Evolutionary conservation across 2,113 vertebrate genomes (phyloP).

Genomic region (Seriola dumerili): DNA sequence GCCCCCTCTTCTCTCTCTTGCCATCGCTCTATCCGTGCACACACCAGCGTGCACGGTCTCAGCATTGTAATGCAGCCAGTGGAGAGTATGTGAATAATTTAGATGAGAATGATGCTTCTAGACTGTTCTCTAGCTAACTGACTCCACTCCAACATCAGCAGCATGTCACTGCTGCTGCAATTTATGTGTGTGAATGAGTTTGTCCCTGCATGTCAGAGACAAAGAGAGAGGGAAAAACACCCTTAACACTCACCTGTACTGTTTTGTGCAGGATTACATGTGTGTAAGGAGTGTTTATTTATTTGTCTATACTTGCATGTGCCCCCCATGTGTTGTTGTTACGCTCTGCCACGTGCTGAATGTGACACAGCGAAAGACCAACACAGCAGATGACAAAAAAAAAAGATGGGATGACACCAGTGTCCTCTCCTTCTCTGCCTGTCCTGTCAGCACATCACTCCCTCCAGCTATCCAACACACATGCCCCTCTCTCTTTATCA

Average conservation of each 20-base stretch:
- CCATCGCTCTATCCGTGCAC: constrained; percentile 18
- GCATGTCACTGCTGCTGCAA: constrained; percentile 28
- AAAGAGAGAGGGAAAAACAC: too few species aligned
- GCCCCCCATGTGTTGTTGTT: not conserved
- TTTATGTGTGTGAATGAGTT: constrained; percentile 2
- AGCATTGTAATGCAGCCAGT: constrained; percentile 64
- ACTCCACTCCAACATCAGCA: constrained; percentile 56
- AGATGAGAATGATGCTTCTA: constrained; percentile 70
- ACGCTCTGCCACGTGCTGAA: not conserved
- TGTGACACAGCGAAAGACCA: constrained; percentile 23
- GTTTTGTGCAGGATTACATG: not conserved
- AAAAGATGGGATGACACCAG: constrained; percentile 63
- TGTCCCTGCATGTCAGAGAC: too few species aligned
- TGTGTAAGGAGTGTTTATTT: not conserved
- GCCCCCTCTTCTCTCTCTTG: constrained; percentile 29
- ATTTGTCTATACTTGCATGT: not conserved
- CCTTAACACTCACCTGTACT: too few species aligned
- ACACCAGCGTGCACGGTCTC: constrained; percentile 40
- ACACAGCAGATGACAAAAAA: constrained; percentile 26
- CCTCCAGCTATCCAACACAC: constrained; percentile 39
- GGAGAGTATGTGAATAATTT: constrained; percentile 76
- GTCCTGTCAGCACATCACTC: constrained; percentile 70
- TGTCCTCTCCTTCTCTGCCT: constrained; percentile 66
- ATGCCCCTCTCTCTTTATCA: constrained; percentile 28
- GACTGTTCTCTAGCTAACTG: constrained; percentile 65